Evolutionary conservation across 2,113 vertebrate genomes (phyloP).

Genomic region (Poeciliopsis turrubarensis): DNA sequence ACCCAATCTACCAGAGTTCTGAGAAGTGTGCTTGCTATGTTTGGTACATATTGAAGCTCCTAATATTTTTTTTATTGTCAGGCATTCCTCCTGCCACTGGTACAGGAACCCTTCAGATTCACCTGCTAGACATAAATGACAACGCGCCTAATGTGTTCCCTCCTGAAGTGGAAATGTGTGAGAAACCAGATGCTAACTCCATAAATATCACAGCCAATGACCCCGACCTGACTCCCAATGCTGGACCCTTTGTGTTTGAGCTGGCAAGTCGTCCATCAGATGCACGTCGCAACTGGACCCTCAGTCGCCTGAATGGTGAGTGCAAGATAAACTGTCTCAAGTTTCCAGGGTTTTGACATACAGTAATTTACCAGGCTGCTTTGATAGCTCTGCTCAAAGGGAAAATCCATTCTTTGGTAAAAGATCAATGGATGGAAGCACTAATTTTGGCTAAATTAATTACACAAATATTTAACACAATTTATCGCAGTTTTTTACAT

Average conservation of each 20-base stretch:
- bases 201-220: conserved; percentile 96
- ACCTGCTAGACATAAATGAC: conserved; percentile 94
- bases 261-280: conserved; percentile 84
- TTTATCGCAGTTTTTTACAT: too few species aligned
- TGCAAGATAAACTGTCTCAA: not conserved
- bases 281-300: conserved; percentile 94
- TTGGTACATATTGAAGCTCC: not conserved
- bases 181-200: conserved; percentile 88
- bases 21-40: not conserved
- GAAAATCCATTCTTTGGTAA: not conserved
- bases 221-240: conserved; percentile 90
- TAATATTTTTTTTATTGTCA: conserved; percentile 49
- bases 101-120: conserved; percentile 93
- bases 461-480: too few species aligned
- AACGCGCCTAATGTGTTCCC: conserved; percentile 93
- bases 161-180: conserved; percentile 92
- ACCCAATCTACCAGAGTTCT: not conserved
- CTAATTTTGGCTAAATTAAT: too few species aligned
- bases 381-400: not conserved
- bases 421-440: not conserved
- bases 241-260: conserved; percentile 94
- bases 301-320: conserved; percentile 88
- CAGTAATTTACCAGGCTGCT: not conserved
- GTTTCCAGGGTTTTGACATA: not conserved
- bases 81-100: conserved; percentile 92